Percentiles rank a stretch among this genome's conserved stretches.
These are phyloP conservation scores for Prenolepis imparis DNA, from an alignment of 2,888 invertebrate genomes.

Conservation along the genomic window DNA sequence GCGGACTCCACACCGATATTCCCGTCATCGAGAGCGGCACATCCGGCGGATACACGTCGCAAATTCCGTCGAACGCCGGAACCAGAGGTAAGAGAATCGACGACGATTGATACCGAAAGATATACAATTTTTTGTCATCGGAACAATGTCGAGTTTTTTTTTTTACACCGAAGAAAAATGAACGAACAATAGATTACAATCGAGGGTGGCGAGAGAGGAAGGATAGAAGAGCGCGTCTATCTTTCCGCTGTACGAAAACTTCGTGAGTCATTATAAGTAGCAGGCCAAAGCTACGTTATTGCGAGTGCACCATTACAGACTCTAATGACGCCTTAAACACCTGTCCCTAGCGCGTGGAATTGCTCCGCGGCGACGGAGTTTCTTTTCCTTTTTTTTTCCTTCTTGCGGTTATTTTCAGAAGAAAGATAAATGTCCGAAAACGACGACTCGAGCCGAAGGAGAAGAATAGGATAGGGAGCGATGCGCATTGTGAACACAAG, in stretches of 20 bases:
- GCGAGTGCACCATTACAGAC: slow-evolving; percentile 66
- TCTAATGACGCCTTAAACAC: slow-evolving; percentile 78
- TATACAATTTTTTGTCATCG: background rate
- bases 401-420: slow-evolving; percentile 28
- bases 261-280: slow-evolving; percentile 58
- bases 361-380: slow-evolving; percentile 53
- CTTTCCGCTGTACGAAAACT: slow-evolving; percentile 17
- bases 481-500: slow-evolving; percentile 13
- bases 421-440: slow-evolving; percentile 42
- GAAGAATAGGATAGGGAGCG: slow-evolving; percentile 17
- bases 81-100: slow-evolving; percentile 77
- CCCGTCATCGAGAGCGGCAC: slow-evolving; percentile 78
- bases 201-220: background rate
- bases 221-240: slow-evolving; percentile 13
- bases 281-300: slow-evolving; percentile 48
- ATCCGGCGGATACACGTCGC: slow-evolving; percentile 80
- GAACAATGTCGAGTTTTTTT: background rate
- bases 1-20: slow-evolving; percentile 91
- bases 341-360: slow-evolving; percentile 73
- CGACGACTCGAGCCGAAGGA: slow-evolving; percentile 30
- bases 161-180: background rate
- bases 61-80: slow-evolving; percentile 78
- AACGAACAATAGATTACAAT: background rate
- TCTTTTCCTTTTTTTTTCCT: slow-evolving; percentile 53
- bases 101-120: background rate